Evolutionary conservation across 2,797 vertebrate genomes (phyloP).

Genomic region (Spondyliosoma cantharus): DNA sequence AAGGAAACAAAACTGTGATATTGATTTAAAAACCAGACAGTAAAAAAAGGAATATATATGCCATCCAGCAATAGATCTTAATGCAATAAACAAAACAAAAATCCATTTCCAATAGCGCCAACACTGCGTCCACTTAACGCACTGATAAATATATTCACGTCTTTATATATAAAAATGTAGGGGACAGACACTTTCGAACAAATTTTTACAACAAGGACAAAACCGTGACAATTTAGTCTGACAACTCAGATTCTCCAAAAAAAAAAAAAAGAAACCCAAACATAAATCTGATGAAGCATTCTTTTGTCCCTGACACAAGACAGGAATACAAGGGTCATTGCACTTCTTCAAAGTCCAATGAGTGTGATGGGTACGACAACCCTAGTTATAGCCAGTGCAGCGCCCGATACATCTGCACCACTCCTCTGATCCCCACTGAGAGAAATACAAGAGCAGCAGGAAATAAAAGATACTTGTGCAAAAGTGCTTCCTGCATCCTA

Average conservation of each 20-base stretch:
- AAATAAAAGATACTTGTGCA: conserved; percentile 84
- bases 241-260: conserved; percentile 65
- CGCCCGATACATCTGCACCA: conserved; percentile 60
- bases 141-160: conserved; percentile 87
- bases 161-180: conserved; percentile 82
- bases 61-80: conserved; percentile 82
- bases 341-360: conserved; percentile 76
- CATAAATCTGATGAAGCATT: conserved; percentile 68
- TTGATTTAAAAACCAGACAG: conserved; percentile 75
- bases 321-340: conserved; percentile 74
- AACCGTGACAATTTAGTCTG: conserved; percentile 72
- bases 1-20: conserved; percentile 71
- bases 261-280: conserved; percentile 62
- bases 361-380: conserved; percentile 57
- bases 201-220: conserved; percentile 76
- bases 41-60: conserved; percentile 72
- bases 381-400: conserved; percentile 54
- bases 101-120: conserved; percentile 78
- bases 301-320: conserved; percentile 65
- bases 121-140: conserved; percentile 78
- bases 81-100: conserved; percentile 71
- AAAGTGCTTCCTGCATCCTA: conserved; percentile 82
- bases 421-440: conserved; percentile 67
- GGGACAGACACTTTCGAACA: conserved; percentile 76
- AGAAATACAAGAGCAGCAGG: conserved; percentile 78